phyloP scores from a whole-genome alignment of 2,888 invertebrate species.

The Agriopis leucophaearia region DNA sequence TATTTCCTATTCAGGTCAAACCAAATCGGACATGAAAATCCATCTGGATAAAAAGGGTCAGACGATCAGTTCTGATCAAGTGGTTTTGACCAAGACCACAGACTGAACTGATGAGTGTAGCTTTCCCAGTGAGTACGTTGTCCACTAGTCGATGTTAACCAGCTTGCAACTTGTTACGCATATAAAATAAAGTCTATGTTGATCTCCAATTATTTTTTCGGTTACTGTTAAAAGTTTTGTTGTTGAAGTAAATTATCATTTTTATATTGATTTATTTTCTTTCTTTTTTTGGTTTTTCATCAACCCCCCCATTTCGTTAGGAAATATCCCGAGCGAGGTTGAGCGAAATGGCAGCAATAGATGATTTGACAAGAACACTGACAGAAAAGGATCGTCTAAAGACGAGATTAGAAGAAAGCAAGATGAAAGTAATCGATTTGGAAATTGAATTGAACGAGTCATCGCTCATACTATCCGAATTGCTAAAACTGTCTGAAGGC shows the following conservation, averaged over 20 bases:
- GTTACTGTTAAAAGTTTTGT: constrained; percentile 74
- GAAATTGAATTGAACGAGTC: constrained; percentile 84
- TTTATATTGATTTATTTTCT: constrained; percentile 60
- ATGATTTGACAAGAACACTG: constrained; percentile 69
- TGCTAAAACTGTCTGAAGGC: constrained; percentile 79
- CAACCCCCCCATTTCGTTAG: constrained; percentile 67
- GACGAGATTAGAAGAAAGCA: constrained; percentile 74
- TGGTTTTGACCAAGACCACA: too few species aligned
- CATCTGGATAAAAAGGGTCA: too few species aligned
- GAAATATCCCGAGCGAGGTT: constrained; percentile 75
- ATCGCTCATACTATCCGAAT: constrained; percentile 81
- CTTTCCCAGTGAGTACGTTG: constrained; percentile 68
- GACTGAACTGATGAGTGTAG: too few species aligned
- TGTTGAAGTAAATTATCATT: constrained; percentile 72
- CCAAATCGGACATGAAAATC: too few species aligned
- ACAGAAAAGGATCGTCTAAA: constrained; percentile 71
- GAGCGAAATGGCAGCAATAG: constrained; percentile 72
- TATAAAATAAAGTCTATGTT: constrained; percentile 66
- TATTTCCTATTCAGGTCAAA: too few species aligned
- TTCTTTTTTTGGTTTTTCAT: constrained; percentile 66
- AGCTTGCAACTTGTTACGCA: constrained; percentile 82
- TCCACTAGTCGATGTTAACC: constrained; percentile 83
- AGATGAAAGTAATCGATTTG: constrained; percentile 81
- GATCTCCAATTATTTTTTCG: constrained; percentile 70
- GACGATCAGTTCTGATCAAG: too few species aligned